Base-by-base conservation (phyloP, 2,113 vertebrate genomes). In the Pedionomus torquatus region DNA sequence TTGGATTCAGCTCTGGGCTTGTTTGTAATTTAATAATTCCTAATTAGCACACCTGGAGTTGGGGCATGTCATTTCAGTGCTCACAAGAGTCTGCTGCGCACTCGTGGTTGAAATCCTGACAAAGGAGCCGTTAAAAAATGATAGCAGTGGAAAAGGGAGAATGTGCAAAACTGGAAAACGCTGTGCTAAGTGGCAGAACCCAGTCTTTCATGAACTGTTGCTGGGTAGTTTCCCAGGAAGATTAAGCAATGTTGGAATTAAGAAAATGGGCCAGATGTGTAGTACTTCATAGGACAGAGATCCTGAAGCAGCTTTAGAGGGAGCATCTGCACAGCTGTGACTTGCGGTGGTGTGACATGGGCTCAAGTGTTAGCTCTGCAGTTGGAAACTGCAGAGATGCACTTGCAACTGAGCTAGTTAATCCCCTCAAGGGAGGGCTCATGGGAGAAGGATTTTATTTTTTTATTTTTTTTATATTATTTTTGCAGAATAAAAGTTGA, bases 331-430 rank as follows among this genome's bases (percentile, higher is more conserved):
- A 11, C 24, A 48, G 85, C 44, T 71, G 57, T 18, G 41, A 25
- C 12, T 72, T 26, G 60, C 26, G 28, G 76, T 9, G 37, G 2
- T 46, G 72, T 31, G 74, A 54, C 0, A 0, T 19, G 55, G 30
- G 17, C 60, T 9, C 35, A 33, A 69, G 35, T 0, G 0, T 31
- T 82, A 54, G 46, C 33, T 66, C 51, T 82, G 81, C 41, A 7
- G 44, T 9, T 92, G 63, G 20, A 31, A 54, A n/a, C 70, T 64
- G 52, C n/a, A n/a, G 72, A 60, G 63, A 39, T 70, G 66, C 28
- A 5, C 24, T 74, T 51, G 64, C 35, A 41, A 9, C 48, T 48
- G 49, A 51, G 48, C 7, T 19, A 9, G 31, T 79, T 41, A 85
- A 81, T 82, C 57, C 31, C 68, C 46, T 28, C 1, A 15, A 46